phyloP scores from a whole-genome alignment of 2,888 invertebrate species.

The Vanessa cardui region DNA sequence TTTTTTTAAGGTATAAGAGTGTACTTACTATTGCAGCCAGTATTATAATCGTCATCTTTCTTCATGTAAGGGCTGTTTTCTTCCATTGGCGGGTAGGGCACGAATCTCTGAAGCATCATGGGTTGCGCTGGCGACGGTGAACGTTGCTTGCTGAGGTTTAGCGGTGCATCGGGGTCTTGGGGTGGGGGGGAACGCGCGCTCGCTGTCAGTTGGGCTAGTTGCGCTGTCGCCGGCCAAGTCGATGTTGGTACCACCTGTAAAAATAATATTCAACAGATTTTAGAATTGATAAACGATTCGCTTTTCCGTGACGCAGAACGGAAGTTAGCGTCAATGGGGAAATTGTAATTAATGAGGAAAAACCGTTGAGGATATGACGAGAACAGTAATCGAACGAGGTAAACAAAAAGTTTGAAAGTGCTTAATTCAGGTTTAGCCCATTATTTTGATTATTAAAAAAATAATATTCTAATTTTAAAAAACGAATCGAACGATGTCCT shows the following conservation, averaged over 20 bases:
- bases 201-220: slow-evolving; percentile 87
- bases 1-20: too few species aligned
- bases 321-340: too few species aligned
- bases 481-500: too few species aligned
- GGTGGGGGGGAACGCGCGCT: slow-evolving; percentile 83
- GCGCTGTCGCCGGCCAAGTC: slow-evolving; percentile 87
- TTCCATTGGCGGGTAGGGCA: slow-evolving; percentile 75
- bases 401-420: too few species aligned
- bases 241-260: slow-evolving; percentile 80
- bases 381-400: too few species aligned
- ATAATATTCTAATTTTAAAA: too few species aligned
- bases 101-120: slow-evolving; percentile 81
- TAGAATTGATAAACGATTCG: too few species aligned
- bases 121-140: slow-evolving; percentile 82
- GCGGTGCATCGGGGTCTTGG: slow-evolving; percentile 90
- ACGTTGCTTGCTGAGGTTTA: slow-evolving; percentile 95
- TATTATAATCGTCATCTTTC: slow-evolving; percentile 73
- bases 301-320: not conserved
- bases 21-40: slow-evolving; percentile 72
- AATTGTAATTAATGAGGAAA: not conserved
- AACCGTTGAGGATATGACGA: too few species aligned
- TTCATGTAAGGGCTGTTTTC: slow-evolving; percentile 67
- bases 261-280: not conserved
- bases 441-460: too few species aligned
- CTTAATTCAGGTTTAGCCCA: too few species aligned